Conservation (phyloP, 1,140 invertebrate species). For the Zaprionus taronus region DNA sequence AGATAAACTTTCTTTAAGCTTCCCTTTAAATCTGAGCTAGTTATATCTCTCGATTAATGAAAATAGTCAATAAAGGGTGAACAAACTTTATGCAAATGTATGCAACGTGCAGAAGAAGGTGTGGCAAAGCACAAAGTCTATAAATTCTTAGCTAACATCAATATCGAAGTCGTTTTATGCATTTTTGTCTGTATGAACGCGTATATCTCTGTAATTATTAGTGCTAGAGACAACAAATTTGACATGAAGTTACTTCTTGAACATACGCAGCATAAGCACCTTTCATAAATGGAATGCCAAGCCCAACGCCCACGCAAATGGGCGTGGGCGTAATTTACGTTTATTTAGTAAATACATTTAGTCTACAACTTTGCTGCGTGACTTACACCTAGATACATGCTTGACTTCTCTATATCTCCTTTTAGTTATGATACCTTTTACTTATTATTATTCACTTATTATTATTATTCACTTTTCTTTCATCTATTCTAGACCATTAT, state of each 20-base stretch:
- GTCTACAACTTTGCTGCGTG: too few species aligned
- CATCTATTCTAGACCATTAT: background rate
- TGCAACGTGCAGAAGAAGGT: background rate
- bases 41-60: background rate
- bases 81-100: background rate
- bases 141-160: background rate
- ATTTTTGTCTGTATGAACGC: background rate
- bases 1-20: background rate
- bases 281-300: background rate
- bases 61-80: background rate
- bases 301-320: background rate
- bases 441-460: too few species aligned
- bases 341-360: background rate
- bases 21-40: background rate
- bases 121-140: background rate
- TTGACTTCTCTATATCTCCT: background rate
- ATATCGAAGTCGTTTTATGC: background rate
- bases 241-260: accelerated
- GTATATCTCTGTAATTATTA: background rate
- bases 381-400: background rate
- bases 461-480: background rate
- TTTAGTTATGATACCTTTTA: too few species aligned
- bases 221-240: background rate
- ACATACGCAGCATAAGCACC: background rate
- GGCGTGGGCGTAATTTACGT: background rate